Base-by-base conservation (phyloP, 1,140 invertebrate genomes). In the Gonioctena quinquepunctata region DNA sequence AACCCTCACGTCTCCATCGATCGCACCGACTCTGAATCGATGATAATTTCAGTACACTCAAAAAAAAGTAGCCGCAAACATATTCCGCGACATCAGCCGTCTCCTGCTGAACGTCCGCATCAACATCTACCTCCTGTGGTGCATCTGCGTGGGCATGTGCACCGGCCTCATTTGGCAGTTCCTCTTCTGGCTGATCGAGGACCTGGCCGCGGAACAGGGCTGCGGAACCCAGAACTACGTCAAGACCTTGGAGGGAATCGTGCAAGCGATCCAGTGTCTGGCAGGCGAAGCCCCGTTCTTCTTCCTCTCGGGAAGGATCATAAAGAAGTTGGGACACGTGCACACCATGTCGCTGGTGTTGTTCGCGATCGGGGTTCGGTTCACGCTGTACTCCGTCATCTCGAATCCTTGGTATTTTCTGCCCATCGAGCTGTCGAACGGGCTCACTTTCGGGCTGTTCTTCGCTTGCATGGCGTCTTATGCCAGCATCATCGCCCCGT, bases 401-500 rank as follows among this genome's bases (percentile, higher is more conserved):
- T 85, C 85, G 1, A 91, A 95, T 83, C 89, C 93, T 0, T 96
- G 94, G 94, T 89, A 88, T 81, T 89, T 93, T 60, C 84, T 98
- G 63, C 90, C 94, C 2, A 89, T 97, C 26, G 96, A 97, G 83
- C 80, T 95, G 64, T 83, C 94, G 5, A 94, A 97, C 84, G 94
- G 95, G 13, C 84, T 96, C 6, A 95, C 95, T 0, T 94, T 94
- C 80, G 95, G 95, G 8, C 86, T 97, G 68, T 94, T 94, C 79
- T 97, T 95, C 85, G 89, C 94, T 0, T 91, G 94, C 6, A 95
- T 96, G 90, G 90, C 94, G 6, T 93, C 93, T 0, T 97, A 96
- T 83, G 94, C 94, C 0, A 94, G 91, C 80, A 89, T 92, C 73
- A 89, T 96, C 1, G 90, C 94, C 3, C 93, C 94, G n/a, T 87